Base-by-base conservation (phyloP, 2,113 vertebrate genomes). In the Prochilodus magdalenae region DNA sequence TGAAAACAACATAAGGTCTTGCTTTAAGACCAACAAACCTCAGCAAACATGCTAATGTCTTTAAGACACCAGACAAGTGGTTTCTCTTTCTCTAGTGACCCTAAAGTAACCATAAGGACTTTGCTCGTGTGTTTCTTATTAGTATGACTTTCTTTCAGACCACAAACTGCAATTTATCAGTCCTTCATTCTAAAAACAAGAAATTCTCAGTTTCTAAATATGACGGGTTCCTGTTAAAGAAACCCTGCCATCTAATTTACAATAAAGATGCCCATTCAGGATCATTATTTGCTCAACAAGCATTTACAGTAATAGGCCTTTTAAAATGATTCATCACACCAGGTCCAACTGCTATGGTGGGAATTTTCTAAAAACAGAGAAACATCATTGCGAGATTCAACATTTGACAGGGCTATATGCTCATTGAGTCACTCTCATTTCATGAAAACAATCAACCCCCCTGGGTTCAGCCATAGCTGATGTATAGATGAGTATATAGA, bases 331-430 rank as follows among this genome's bases (percentile, higher is more conserved):
- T 86, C 85, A 86, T 77, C 62, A 40, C 71, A 73, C 24, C 24
- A 77, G 62, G 73, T 83, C 22, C 22, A 60, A 47, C 27, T 55
- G 70, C 13, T 75, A n/a, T 26, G 55, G 67, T 69, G 85, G 77
- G 82, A 81, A 30, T 73, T 86, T 86, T 72, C 80, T 53, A 80
- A 71, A 75, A 74, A 77, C 26, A 76, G 33, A 80, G 70, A 73
- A 83, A 51, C 65, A 86, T 83, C 85, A 84, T 81, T 86, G 57
- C 77, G 82, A 86, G 55, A 86, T 83, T 86, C 77, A 14, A 63
- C 29, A 24, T 80, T 65, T 86, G 81, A 83, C 84, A 86, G n/a
- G 69, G 33, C 24, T 55, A 51, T 81, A 73, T 69, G 53, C 71
- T 80, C 55, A 86, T 70, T 86, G 70, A 77, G 5, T 74, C 57